phyloP scores from a whole-genome alignment of 2,888 invertebrate genomes.

The Gymnocheta viridis region DNA sequence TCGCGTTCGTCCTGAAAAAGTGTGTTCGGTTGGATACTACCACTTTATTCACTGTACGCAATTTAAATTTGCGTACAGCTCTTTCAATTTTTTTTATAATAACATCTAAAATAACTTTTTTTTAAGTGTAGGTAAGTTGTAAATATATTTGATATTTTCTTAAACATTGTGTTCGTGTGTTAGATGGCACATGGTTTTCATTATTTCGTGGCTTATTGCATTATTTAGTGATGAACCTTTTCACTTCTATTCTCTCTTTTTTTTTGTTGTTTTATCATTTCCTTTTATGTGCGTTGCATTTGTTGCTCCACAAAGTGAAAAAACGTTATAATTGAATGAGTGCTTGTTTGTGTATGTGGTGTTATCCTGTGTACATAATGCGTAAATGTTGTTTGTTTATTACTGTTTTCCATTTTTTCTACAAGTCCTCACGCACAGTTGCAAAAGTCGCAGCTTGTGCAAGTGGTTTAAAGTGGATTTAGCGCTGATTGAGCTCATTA shows the following conservation, averaged over 20 bases:
- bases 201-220: slow-evolving; percentile 74
- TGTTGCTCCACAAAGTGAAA: slow-evolving; percentile 72
- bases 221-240: slow-evolving; percentile 73
- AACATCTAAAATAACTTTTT: not conserved
- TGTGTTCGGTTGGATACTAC: no score
- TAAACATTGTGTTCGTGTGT: no score
- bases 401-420: slow-evolving; percentile 51
- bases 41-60: no score
- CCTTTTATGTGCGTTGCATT: slow-evolving; percentile 52
- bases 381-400: slow-evolving; percentile 67
- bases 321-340: slow-evolving; percentile 51
- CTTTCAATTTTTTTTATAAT: not conserved
- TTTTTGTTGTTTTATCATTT: not conserved
- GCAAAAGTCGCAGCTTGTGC: slow-evolving; percentile 69
- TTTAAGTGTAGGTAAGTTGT: slow-evolving; percentile 1
- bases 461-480: slow-evolving; percentile 77
- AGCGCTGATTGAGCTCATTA: slow-evolving; percentile 80
- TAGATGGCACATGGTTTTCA: slow-evolving; percentile 6
- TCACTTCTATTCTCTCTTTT: slow-evolving; percentile 29
- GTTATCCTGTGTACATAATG: slow-evolving; percentile 25
- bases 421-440: slow-evolving; percentile 57
- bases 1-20: no score
- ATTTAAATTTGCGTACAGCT: not conserved
- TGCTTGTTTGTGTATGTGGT: not conserved
- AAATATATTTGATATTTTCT: not conserved